phyloP scores from a whole-genome alignment of 2,113 vertebrate species.

The Nematolebias whitei region DNA sequence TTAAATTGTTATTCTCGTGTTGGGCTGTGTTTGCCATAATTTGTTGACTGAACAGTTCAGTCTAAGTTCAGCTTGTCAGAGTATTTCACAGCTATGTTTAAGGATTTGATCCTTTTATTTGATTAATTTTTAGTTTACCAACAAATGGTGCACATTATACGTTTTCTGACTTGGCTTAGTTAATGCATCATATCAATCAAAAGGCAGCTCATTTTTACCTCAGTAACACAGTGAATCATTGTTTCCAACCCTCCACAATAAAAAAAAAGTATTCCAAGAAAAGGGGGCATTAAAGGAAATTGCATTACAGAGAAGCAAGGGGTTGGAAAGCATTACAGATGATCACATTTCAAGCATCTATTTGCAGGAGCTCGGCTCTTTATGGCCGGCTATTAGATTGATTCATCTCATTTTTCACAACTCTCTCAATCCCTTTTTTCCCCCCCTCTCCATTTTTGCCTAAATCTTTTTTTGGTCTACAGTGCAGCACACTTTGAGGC shows the following conservation, averaged over 20 bases:
- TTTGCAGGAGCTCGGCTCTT: conserved; percentile 55
- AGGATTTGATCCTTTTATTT: not conserved
- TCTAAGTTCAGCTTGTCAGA: not conserved
- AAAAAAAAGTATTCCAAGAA: conserved; percentile 57
- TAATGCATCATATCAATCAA: conserved; percentile 37
- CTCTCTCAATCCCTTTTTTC: conserved; percentile 27
- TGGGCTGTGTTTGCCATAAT: no score
- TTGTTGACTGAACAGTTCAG: no score
- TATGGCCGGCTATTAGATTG: conserved; percentile 61
- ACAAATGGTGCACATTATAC: not conserved
- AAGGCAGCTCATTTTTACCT: conserved; percentile 28
- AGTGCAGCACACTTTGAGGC: conserved; percentile 21
- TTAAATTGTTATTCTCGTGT: not conserved
- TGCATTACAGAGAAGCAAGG: conserved; percentile 57
- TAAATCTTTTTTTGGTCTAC: conserved; percentile 27
- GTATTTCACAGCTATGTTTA: not conserved
- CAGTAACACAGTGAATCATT: conserved; percentile 31
- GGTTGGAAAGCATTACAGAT: conserved; percentile 60
- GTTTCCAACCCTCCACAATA: conserved; percentile 5
- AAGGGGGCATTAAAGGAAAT: conserved; percentile 63
- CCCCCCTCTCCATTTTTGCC: conserved; percentile 8
- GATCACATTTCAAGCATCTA: conserved; percentile 71
- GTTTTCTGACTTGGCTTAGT: conserved; percentile 2
- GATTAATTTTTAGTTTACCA: conserved; percentile 5
- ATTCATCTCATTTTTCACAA: conserved; percentile 69